Conservation (phyloP, 2,888 invertebrate species). For the Ophion ventricosus region DNA sequence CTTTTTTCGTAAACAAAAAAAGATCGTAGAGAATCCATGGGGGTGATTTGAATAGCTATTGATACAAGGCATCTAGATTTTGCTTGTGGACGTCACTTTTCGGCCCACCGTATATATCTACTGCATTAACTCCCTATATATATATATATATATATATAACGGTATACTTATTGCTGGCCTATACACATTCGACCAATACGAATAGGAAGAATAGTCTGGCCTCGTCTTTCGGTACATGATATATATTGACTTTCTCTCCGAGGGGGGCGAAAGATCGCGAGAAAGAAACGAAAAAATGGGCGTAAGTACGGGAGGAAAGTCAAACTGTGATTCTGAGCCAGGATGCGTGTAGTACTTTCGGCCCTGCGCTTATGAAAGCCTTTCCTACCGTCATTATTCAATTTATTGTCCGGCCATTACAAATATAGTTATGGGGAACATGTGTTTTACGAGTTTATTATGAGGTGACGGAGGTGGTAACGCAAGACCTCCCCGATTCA, state of each 20-base stretch:
- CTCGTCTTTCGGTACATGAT: constrained; percentile 19
- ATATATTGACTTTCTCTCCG: constrained; percentile 20
- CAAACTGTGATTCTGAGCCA: constrained; percentile 30
- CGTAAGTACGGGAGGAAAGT: constrained; percentile 21
- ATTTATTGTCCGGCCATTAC: constrained; percentile 34
- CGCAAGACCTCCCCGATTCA: background rate
- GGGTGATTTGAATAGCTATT: too few species aligned
- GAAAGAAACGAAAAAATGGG: constrained; percentile 22
- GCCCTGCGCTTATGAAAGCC: background rate
- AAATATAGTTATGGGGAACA: constrained; percentile 10
- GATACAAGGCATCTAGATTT: too few species aligned
- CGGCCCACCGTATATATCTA: too few species aligned
- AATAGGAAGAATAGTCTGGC: constrained; percentile 7
- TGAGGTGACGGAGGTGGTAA: constrained; percentile 16
- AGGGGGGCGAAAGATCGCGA: constrained; percentile 3
- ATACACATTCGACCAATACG: constrained; percentile 28
- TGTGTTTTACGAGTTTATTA: constrained; percentile 7
- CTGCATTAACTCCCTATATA: background rate
- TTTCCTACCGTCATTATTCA: constrained; percentile 54
- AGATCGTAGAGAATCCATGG: too few species aligned
- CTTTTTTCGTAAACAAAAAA: too few species aligned
- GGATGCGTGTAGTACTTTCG: background rate
- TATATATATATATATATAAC: constrained; percentile 6
- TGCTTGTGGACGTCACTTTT: too few species aligned
- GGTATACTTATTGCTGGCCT: background rate